phyloP scores from a whole-genome alignment of 2,797 vertebrate species.

The Scolopax rusticola region DNA sequence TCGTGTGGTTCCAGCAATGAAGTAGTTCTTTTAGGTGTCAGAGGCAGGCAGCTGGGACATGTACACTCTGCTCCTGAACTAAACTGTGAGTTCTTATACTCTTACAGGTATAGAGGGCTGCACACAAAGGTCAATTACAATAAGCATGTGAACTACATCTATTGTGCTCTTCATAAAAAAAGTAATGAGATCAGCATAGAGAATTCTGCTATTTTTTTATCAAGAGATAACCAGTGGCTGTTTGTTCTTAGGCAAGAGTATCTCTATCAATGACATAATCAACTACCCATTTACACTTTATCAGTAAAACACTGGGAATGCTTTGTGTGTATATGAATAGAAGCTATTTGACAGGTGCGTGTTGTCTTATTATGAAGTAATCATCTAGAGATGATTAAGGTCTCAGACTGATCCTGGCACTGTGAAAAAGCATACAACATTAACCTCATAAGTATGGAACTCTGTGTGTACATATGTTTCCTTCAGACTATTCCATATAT shows the following conservation, averaged over 20 bases:
- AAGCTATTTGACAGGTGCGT: background rate
- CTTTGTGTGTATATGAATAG: background rate
- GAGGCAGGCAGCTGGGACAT: background rate
- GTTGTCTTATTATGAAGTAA: background rate
- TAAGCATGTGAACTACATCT: background rate
- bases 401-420: background rate
- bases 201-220: background rate
- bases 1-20: background rate
- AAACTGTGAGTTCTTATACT: accelerated
- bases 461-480: background rate
- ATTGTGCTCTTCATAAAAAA: background rate
- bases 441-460: background rate
- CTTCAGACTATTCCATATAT: background rate
- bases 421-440: background rate
- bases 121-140: background rate
- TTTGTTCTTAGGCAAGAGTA: background rate
- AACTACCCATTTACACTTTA: background rate
- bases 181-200: background rate
- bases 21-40: background rate
- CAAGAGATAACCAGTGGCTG: background rate
- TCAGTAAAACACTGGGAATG: background rate
- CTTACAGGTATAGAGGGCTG: background rate
- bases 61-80: accelerated
- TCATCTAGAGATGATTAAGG: background rate
- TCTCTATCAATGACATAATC: background rate